Base-by-base conservation (phyloP, 2,888 invertebrate species). In the Drosophila vallismaia region DNA sequence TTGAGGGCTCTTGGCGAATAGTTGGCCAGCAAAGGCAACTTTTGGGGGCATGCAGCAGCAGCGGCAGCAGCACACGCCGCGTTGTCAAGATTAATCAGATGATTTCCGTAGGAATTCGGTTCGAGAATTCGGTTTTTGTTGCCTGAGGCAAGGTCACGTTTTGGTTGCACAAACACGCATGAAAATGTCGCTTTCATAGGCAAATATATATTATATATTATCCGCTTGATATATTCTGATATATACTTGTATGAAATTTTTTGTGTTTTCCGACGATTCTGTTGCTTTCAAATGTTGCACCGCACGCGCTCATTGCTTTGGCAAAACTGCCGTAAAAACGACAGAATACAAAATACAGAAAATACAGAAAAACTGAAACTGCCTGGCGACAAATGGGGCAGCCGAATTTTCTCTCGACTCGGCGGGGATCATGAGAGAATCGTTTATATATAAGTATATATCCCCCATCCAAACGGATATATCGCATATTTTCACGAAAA, bases 221-320 rank as follows among this genome's bases (percentile, higher is more conserved):
- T 33, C 33, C 10, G 33, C 3, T 26, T 42, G 12, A 49, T 19
- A 19, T 9, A 33, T 10, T n/a, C n/a, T 58, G 57, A 12, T 58
- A 51, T 69, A 62, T 70, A 78, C 59, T 80, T 66, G 68, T 67
- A 75, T 71, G 86, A 85, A 70, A 85, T 59, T 60, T 60, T 75
- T 64, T 85, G 70, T 82, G 79, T 56, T 73, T 81, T 69, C 74
- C 71, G 64, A 68, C 54, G 70, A 67, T 67, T 74, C 67, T 46
- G 68, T 54, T 24, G 48, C 54, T 57, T 26, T 67, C 49, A 54
- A 40, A 54, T 46, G 52, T 54, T 88, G 74, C 81, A 86, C 87
- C 85, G 82, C 75, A 77, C 84, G 78, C 84, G 88, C 74, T 88
- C 84, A 85, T 85, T 76, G 84, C 84, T 80, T 76, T 70, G 77